Evolutionary conservation across 2,888 invertebrate species (phyloP).

Genomic region (Noctua comes): DNA sequence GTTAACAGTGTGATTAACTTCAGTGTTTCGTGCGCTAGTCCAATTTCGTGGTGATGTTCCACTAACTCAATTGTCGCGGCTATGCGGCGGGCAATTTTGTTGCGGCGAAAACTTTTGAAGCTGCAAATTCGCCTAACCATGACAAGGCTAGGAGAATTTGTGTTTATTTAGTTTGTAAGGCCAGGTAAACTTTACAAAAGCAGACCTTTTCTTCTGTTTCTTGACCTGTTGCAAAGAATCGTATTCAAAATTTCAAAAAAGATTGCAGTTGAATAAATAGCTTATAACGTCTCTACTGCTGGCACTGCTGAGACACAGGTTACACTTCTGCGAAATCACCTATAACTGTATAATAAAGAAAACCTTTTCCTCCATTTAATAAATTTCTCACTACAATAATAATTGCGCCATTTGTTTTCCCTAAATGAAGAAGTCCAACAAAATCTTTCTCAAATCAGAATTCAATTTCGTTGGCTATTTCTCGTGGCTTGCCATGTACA

Average conservation of each 20-base stretch:
- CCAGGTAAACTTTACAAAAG: not conserved
- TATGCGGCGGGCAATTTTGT: constrained; percentile 4
- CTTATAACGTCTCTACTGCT: not conserved
- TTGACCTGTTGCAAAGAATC: not conserved
- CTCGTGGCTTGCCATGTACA: constrained; percentile 28
- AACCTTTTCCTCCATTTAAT: not conserved
- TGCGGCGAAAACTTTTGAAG: not conserved
- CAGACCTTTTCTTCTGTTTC: not conserved
- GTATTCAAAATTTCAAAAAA: too few species aligned
- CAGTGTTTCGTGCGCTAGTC: constrained; percentile 22
- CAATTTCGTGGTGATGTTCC: constrained; percentile 37
- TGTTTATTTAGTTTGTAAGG: not conserved
- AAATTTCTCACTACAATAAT: not conserved
- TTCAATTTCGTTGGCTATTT: constrained; percentile 41
- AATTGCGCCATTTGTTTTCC: not conserved
- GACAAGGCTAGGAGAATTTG: not conserved
- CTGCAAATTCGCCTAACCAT: not conserved
- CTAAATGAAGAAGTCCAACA: not conserved
- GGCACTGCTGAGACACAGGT: not conserved
- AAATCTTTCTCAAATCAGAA: not conserved
- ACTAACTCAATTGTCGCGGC: constrained; percentile 37
- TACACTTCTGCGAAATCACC: not conserved
- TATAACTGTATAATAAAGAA: not conserved
- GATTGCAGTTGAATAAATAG: not conserved
- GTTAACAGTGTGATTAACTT: constrained; percentile 47